Evolutionary conservation across 2,113 vertebrate genomes (phyloP), one percentile per base, ranked within the genome.

Genomic region (Tragelaphus scriptus): DNA sequence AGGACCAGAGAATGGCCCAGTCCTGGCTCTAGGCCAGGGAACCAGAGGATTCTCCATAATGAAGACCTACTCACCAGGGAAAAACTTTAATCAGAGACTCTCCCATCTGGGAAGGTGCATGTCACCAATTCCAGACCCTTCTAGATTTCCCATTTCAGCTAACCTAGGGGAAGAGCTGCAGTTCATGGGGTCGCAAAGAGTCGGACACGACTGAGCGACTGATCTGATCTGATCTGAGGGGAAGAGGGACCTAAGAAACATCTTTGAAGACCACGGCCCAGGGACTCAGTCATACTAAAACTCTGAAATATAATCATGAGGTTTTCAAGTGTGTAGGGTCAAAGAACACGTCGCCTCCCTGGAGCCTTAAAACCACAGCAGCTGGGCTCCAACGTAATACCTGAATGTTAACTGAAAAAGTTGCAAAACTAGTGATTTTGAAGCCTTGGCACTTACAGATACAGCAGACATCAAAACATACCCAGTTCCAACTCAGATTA

Each of bases 371-470:
- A 61, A 71, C 15, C 56, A 32, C 0, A 7, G 6, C 59, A 19
- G 16, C 13, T 26, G 19, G 40, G 13, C 40, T 59, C 40, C 53
- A 14, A 1, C 0, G 3, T 5, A 9, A 49, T 11, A 12, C n/a
- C 16, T 56, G n/a, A 36, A 53, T 56, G 79, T 15, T 4, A 28
- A 7, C 32, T 28, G 10, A 82, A 80, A 49, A 16, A n/a, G 17
- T 16, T 85, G 10, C 0, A 11, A 21, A 53, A 58, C n/a, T 40
- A 40, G 68, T 40, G 53, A 44, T 5, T 49, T 2, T 40, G 77
- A 36, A 51, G 14, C 8, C 25, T 56, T n/a, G n/a, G 19, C 19
- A 44, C 16, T 36, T 65, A 8, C 21, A 65, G 17, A 19, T 4
- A 23, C 0, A 30, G 25, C 23, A 49, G 32, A 61, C 6, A 6